Percentiles rank a stretch among this genome's conserved stretches.
phyloP scores from a whole-genome alignment of 1,140 invertebrate species.

The Muscidifurax raptorellus region DNA sequence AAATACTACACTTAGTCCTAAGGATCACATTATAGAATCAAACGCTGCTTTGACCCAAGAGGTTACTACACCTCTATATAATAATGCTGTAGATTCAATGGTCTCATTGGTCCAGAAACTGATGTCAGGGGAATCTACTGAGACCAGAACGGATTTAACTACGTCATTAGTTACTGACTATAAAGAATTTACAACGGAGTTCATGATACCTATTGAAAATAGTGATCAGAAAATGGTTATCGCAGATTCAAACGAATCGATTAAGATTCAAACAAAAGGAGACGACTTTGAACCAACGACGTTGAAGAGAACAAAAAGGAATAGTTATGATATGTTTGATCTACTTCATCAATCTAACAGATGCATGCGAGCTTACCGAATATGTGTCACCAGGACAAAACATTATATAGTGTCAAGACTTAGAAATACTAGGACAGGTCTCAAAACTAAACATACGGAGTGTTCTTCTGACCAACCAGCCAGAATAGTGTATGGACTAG shows the following conservation, averaged over 20 bases:
- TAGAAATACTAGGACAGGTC: neutral
- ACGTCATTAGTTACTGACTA: neutral
- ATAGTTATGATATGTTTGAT: constrained; percentile 31
- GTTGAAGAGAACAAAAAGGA: constrained; percentile 23
- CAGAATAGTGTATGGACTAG: constrained; percentile 1
- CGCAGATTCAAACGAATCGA: neutral
- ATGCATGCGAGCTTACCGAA: constrained; percentile 28
- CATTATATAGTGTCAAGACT: constrained; percentile 20
- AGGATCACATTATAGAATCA: too few relatives aligned
- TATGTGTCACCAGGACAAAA: constrained; percentile 39
- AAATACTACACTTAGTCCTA: neutral
- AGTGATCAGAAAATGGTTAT: neutral
- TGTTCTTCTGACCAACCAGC: neutral
- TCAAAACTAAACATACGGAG: neutral
- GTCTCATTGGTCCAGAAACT: neutral
- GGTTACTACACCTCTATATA: too few relatives aligned
- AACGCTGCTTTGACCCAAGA: too few relatives aligned
- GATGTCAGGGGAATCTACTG: neutral
- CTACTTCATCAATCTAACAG: constrained; percentile 22
- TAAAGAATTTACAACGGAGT: neutral
- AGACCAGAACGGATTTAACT: neutral
- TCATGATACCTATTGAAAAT: neutral
- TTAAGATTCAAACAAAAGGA: neutral
- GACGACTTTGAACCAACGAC: neutral
- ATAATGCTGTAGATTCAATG: neutral